Percentiles rank a stretch among this genome's conserved stretches.
phyloP scores from a whole-genome alignment of 2,113 vertebrate genomes.

The Clarias gariepinus region DNA sequence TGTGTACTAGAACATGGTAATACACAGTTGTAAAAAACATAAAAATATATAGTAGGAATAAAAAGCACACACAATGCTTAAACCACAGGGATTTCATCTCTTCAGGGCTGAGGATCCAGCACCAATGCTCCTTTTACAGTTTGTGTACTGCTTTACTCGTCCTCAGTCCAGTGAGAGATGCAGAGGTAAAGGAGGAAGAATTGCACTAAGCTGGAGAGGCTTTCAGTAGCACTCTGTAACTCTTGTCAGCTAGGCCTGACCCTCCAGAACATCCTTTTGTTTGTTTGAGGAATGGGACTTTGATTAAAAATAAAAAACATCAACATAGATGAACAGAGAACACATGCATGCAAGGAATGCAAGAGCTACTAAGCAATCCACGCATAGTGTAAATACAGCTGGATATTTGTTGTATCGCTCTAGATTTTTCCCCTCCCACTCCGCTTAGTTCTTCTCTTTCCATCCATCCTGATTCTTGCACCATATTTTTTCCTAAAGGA shows the following conservation, averaged over 20 bases:
- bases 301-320: conserved; percentile 37
- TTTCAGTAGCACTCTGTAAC: conserved; percentile 6
- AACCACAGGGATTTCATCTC: not conserved
- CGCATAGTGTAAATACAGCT: conserved; percentile 49
- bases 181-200: not conserved
- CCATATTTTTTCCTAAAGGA: not conserved
- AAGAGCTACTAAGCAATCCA: not conserved
- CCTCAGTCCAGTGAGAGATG: not conserved
- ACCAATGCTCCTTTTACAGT: not conserved
- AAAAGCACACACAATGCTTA: not conserved
- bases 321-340: conserved; percentile 7
- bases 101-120: not conserved
- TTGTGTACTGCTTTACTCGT: not conserved
- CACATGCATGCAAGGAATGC: conserved; percentile 33
- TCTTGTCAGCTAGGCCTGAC: not conserved
- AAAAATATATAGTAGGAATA: not conserved
- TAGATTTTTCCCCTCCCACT: conserved; percentile 30
- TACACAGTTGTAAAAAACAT: not conserved
- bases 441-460: not conserved
- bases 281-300: conserved; percentile 5
- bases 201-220: not conserved
- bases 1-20: no score
- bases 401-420: conserved; percentile 43
- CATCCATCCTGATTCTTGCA: not conserved
- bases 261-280: not conserved